Base-by-base conservation (phyloP, 2,113 vertebrate species). In the Odocoileus virginianus region DNA sequence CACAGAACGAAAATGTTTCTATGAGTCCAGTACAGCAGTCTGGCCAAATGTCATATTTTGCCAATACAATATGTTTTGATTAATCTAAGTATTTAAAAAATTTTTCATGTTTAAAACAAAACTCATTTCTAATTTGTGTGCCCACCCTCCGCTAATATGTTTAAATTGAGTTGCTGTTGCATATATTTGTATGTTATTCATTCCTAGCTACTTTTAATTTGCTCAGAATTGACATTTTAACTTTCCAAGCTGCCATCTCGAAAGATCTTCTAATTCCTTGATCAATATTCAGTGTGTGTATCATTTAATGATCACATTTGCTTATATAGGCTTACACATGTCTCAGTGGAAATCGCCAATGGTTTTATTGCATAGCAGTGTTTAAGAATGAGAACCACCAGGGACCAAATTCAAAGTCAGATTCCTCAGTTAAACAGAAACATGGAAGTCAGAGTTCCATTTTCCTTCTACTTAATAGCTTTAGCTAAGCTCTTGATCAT, bases 131-230 rank as follows among this genome's bases (percentile, higher is more conserved):
- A 96, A 98, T 98, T 98, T 99, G 98, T 98, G 98, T 98, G 97
- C 97, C 98, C 97, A 98, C 97, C 98, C 98, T 98, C 98, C 97
- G 50, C 99, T 98, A 98, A 98, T 98, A 98, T 98, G 98, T 98
- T 99, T 99, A 98, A 98, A 98, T 98, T 98, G 97, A 98, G 98
- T 99, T 99, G 98, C 98, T 98, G 98, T 98, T 98, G 97, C 98
- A 98, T 98, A 98, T 98, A 98, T 98, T 98, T 98, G 95, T 99
- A 97, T 98, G 98, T 98, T 98, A 98, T 98, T 98, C 98, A 98
- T 98, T 98, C 97, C 98, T 98, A 97, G 97, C 98, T 98, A 97
- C 98, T 98, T 98, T 98, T 98, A 98, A 98, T 99, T 98, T 98
- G 98, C 98, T 98, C 98, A 96, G 94, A 98, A 98, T 98, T 98